A percentile compares a stretch with the other conserved stretches of the same genome.
Evolutionary conservation across 2,888 invertebrate species (phyloP).

Genomic region (Sisyra nigra): DNA sequence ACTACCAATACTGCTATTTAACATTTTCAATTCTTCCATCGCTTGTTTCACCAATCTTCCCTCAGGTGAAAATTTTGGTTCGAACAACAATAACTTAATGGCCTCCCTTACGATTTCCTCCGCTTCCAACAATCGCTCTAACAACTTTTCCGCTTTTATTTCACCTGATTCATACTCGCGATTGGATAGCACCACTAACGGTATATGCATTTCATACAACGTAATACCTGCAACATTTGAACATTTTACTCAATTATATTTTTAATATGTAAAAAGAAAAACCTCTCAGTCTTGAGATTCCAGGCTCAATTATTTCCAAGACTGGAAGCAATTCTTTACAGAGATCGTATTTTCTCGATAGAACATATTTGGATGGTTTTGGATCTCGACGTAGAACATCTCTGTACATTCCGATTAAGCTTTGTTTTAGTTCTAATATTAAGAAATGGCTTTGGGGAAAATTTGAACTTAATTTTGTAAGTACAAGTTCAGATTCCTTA

Average conservation of each 20-base stretch:
- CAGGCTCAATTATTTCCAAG: slow-evolving; percentile 50
- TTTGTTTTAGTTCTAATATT: slow-evolving; percentile 51
- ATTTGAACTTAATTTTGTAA: slow-evolving; percentile 33
- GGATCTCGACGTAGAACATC: slow-evolving; percentile 16
- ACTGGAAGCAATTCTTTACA: slow-evolving; percentile 49
- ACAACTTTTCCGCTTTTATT: slow-evolving; percentile 35
- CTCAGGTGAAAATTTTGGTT: slow-evolving; percentile 55
- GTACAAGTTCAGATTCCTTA: slow-evolving; percentile 25
- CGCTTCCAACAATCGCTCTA: slow-evolving; percentile 36
- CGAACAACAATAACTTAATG: slow-evolving; percentile 48
- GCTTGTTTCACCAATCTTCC: slow-evolving; percentile 51
- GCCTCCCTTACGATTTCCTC: slow-evolving; percentile 42
- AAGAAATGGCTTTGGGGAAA: slow-evolving; percentile 52
- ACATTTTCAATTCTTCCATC: slow-evolving; percentile 41
- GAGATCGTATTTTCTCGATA: slow-evolving; percentile 45
- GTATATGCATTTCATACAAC: slow-evolving; percentile 57
- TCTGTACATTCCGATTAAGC: slow-evolving; percentile 36
- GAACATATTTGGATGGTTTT: slow-evolving; percentile 29
- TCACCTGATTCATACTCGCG: slow-evolving; percentile 41
- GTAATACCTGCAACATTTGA: slow-evolving; percentile 40
- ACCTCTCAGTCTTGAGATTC: slow-evolving; percentile 53
- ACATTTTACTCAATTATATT: neutral
- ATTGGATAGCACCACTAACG: slow-evolving; percentile 46
- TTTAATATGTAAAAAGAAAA: slow-evolving; percentile 6
- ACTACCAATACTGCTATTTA: slow-evolving; percentile 33